These are phyloP conservation scores for Toxotes jaculatrix DNA, from an alignment of 2,113 vertebrate genomes.

Conservation along the genomic window DNA sequence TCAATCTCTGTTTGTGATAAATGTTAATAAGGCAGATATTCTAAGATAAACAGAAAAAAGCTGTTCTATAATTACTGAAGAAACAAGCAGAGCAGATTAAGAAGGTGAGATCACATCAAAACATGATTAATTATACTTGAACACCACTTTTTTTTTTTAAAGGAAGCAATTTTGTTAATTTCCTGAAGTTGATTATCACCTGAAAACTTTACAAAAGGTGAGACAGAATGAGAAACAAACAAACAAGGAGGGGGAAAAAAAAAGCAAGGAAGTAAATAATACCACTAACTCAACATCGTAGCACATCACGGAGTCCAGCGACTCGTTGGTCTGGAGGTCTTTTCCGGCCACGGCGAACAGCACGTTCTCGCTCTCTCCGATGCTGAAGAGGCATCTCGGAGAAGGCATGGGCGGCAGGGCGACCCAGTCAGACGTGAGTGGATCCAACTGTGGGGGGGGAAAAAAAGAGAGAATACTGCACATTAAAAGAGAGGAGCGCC, in stretches of 20 bases:
- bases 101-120: slow-evolving; percentile 12
- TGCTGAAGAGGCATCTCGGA: slow-evolving; percentile 93
- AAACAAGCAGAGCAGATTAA: neutral
- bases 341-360: slow-evolving; percentile 96
- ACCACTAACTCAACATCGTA: slow-evolving; percentile 91
- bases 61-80: neutral
- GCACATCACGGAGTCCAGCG: slow-evolving; percentile 93
- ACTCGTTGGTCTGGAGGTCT: slow-evolving; percentile 95
- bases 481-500: neutral
- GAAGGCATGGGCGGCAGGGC: slow-evolving; percentile 98
- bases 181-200: slow-evolving; percentile 47
- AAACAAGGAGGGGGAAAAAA: too few species aligned
- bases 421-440: slow-evolving; percentile 89
- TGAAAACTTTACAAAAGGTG: neutral
- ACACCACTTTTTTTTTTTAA: neutral
- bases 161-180: neutral
- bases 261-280: neutral
- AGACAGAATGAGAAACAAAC: neutral
- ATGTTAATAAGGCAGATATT: neutral
- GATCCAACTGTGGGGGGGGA: slow-evolving; percentile 87
- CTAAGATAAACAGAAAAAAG: neutral
- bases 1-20: neutral
- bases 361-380: slow-evolving; percentile 91
- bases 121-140: neutral
- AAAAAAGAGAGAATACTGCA: neutral